Evolutionary conservation across 2,888 invertebrate species (phyloP).

Genomic region (Microctonus brassicae): DNA sequence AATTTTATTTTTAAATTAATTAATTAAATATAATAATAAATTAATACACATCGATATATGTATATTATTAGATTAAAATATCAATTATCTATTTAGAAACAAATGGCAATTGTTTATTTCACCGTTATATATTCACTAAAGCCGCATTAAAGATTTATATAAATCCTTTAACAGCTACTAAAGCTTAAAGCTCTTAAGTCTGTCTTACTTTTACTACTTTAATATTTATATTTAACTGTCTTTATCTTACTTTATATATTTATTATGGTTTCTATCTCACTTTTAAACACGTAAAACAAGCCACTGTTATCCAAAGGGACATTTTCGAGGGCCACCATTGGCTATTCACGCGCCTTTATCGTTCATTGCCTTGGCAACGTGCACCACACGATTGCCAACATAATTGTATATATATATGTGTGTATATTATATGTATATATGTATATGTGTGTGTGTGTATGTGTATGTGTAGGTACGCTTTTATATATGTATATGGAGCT

Average conservation of each 20-base stretch:
- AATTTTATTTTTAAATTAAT: not conserved
- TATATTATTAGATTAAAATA: constrained; percentile 17
- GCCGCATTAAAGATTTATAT: constrained; percentile 57
- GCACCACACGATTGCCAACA: constrained; percentile 46
- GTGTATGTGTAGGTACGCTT: no score
- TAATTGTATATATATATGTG: no score
- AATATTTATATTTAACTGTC: no score
- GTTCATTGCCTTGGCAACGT: constrained; percentile 67
- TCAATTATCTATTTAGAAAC: constrained; percentile 27
- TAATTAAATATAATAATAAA: constrained; percentile 1
- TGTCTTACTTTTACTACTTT: no score
- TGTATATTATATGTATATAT: no score
- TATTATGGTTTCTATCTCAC: constrained; percentile 59
- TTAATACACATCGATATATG: not conserved
- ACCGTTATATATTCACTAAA: constrained; percentile 19
- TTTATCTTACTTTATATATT: no score
- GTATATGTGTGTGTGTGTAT: no score
- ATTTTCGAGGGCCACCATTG: constrained; percentile 68
- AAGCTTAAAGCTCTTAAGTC: constrained; percentile 57
- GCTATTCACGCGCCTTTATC: constrained; percentile 68
- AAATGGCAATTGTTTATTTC: not conserved
- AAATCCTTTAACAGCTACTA: constrained; percentile 70
- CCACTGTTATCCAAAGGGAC: constrained; percentile 64
- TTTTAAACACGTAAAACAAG: constrained; percentile 67
- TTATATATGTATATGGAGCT: constrained; percentile 21